Percentiles rank a stretch among this genome's conserved stretches.
phyloP scores from a whole-genome alignment of 2,797 vertebrate species.

The Gymnopithys bicolor region DNA sequence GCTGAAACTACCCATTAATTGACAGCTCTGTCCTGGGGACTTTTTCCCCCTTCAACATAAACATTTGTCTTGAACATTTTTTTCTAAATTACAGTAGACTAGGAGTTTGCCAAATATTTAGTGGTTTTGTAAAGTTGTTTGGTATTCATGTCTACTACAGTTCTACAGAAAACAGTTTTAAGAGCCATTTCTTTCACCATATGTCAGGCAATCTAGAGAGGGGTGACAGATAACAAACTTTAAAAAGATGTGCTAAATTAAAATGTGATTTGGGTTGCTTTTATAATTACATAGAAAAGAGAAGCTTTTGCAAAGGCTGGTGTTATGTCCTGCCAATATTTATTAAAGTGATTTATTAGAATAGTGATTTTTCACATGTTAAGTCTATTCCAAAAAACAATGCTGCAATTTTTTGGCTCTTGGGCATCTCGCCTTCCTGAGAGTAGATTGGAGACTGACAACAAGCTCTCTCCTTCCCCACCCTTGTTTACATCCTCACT shows the following conservation, averaged over 20 bases:
- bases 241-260: slow-evolving; percentile 65
- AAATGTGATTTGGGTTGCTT: slow-evolving; percentile 59
- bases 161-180: slow-evolving; percentile 73
- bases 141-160: slow-evolving; percentile 74
- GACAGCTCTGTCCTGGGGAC: slow-evolving; percentile 51
- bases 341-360: slow-evolving; percentile 57
- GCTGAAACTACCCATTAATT: slow-evolving; percentile 66
- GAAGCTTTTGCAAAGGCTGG: slow-evolving; percentile 30
- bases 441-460: background rate
- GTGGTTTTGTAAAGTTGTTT: slow-evolving; percentile 78
- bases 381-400: slow-evolving; percentile 29
- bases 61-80: slow-evolving; percentile 77
- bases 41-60: slow-evolving; percentile 63
- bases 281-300: background rate
- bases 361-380: slow-evolving; percentile 45
- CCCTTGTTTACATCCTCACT: slow-evolving; percentile 1
- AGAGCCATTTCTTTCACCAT: slow-evolving; percentile 70
- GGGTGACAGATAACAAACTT: slow-evolving; percentile 52
- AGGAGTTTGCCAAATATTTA: slow-evolving; percentile 77
- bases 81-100: slow-evolving; percentile 74
- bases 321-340: slow-evolving; percentile 65
- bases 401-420: slow-evolving; percentile 5
- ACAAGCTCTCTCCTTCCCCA: slow-evolving; percentile 14
- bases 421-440: background rate
- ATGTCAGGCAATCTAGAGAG: slow-evolving; percentile 57